These are phyloP conservation scores for Poeciliopsis infans DNA, from an alignment of 2,797 vertebrate species.

Conservation along the genomic window DNA sequence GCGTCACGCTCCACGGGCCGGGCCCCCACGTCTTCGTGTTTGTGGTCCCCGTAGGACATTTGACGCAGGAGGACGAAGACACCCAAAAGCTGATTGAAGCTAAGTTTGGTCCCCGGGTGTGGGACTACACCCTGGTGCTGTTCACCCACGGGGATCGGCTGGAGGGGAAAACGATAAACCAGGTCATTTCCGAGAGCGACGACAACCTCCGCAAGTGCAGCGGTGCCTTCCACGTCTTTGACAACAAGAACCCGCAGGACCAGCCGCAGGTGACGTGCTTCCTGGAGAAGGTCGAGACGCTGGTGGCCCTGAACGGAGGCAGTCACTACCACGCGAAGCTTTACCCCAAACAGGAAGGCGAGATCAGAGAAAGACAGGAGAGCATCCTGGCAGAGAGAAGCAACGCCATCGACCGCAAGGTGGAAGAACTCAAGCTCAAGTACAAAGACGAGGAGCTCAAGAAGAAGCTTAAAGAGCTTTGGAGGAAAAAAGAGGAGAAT, in stretches of 20 bases:
- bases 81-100: slow-evolving; percentile 60
- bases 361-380: slow-evolving; percentile 56
- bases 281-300: slow-evolving; percentile 63
- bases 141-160: slow-evolving; percentile 70
- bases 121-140: slow-evolving; percentile 71
- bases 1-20: slow-evolving; percentile 49
- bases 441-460: slow-evolving; percentile 43
- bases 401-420: slow-evolving; percentile 17
- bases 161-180: slow-evolving; percentile 54
- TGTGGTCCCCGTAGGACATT: slow-evolving; percentile 58
- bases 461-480: slow-evolving; percentile 23
- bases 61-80: slow-evolving; percentile 70
- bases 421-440: slow-evolving; percentile 14
- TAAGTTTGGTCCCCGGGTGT: slow-evolving; percentile 64
- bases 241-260: slow-evolving; percentile 59
- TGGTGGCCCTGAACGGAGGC: slow-evolving; percentile 70
- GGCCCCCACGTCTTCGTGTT: slow-evolving; percentile 68
- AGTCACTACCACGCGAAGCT: slow-evolving; percentile 19
- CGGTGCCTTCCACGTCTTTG: slow-evolving; percentile 69
- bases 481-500: slow-evolving; percentile 52
- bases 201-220: slow-evolving; percentile 61
- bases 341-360: slow-evolving; percentile 55
- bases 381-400: slow-evolving; percentile 44
- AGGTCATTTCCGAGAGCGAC: slow-evolving; percentile 55
- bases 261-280: slow-evolving; percentile 50